These are phyloP conservation scores for Collichthys lucidus DNA, from an alignment of 2,113 vertebrate genomes.

Conservation along the genomic window DNA sequence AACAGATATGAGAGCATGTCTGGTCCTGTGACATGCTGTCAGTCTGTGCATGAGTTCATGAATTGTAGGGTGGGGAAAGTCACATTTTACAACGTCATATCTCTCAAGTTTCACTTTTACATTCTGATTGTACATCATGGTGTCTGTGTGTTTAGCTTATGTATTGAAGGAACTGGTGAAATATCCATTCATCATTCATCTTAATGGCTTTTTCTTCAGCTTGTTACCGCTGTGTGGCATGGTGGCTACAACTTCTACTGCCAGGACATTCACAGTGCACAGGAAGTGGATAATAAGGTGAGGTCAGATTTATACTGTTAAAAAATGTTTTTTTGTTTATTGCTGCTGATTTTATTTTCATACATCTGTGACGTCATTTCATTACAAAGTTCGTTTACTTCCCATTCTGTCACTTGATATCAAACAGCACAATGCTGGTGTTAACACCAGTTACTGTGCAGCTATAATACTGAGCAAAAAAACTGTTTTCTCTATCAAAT, in stretches of 20 bases:
- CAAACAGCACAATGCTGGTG: background rate
- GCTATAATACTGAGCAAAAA: background rate
- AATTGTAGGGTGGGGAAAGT: background rate
- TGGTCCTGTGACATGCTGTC: background rate
- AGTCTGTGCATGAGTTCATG: conserved; percentile 1
- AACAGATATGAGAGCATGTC: background rate
- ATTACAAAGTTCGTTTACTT: background rate
- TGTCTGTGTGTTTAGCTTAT: background rate
- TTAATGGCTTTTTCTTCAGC: conserved; percentile 78
- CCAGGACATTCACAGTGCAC: conserved; percentile 91
- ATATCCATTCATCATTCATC: background rate
- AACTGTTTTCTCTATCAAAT: conserved; percentile 4
- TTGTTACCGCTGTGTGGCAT: conserved; percentile 88
- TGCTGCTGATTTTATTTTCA: background rate
- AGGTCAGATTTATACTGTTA: background rate
- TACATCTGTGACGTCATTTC: background rate
- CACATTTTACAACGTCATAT: conserved; percentile 5
- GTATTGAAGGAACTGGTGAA: background rate
- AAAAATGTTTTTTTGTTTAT: background rate
- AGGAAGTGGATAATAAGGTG: conserved; percentile 92
- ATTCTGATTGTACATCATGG: background rate
- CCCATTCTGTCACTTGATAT: background rate
- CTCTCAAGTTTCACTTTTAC: background rate
- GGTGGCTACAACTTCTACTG: conserved; percentile 95
- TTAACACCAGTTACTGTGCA: background rate